Percentiles rank a stretch among this genome's conserved stretches.
phyloP scores from a whole-genome alignment of 2,797 vertebrate genomes.

The Helostoma temminkii region DNA sequence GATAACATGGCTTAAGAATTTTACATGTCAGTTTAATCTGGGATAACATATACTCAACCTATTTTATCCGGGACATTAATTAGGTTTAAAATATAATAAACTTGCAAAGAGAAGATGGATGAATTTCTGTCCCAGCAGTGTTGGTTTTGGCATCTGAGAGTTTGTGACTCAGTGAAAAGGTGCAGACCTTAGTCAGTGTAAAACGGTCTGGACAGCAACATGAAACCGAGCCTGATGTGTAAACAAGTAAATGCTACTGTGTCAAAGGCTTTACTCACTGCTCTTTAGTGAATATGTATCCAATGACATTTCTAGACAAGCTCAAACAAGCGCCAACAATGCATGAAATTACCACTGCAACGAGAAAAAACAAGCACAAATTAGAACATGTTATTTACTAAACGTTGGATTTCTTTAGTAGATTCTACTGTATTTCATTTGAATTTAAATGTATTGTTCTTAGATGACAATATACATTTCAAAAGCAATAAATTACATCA shows the following conservation, averaged over 20 bases:
- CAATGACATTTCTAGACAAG: constrained; percentile 80
- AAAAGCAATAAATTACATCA: no score
- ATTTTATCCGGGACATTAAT: not conserved
- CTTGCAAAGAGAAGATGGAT: not conserved
- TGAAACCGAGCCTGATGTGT: not conserved
- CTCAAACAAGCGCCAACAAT: constrained; percentile 67
- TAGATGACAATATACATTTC: no score
- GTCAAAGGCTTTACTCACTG: constrained; percentile 80
- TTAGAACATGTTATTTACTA: not conserved
- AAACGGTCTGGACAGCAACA: not conserved
- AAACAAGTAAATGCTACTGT: not conserved
- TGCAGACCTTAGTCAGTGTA: constrained; percentile 4
- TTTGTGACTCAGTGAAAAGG: not conserved
- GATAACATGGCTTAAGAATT: not conserved
- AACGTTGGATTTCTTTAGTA: no score
- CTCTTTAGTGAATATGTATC: constrained; percentile 89
- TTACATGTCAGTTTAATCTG: not conserved
- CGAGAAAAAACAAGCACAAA: constrained; percentile 9
- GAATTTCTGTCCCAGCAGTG: not conserved
- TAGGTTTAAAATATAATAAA: not conserved
- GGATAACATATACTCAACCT: not conserved
- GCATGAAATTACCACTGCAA: constrained; percentile 73
- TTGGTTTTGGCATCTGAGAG: not conserved
- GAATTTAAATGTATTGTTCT: not conserved
- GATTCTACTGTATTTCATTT: no score